Conservation (phyloP, 2,888 invertebrate genomes). For the Muschampia plurimacula region DNA sequence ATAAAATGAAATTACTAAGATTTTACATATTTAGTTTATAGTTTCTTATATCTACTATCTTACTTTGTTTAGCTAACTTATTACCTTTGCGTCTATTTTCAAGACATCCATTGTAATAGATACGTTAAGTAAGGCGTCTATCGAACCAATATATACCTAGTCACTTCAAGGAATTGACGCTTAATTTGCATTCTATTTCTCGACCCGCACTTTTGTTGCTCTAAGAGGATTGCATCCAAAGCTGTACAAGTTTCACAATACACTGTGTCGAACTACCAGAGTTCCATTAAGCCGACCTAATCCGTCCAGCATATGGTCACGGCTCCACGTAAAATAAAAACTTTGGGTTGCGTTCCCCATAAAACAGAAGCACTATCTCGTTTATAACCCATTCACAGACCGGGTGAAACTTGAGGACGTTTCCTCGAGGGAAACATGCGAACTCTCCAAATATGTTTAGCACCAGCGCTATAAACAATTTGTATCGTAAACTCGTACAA, state of each 20-base stretch:
- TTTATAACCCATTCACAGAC: slow-evolving; percentile 30
- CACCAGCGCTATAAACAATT: slow-evolving; percentile 49
- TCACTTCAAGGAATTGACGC: slow-evolving; percentile 10
- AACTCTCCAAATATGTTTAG: slow-evolving; percentile 36
- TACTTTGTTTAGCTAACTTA: too few relatives aligned
- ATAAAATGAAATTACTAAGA: too few relatives aligned
- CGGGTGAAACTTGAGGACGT: slow-evolving; percentile 29
- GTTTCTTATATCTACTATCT: too few relatives aligned
- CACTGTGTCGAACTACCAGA: slow-evolving; percentile 7
- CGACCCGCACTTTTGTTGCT: background rate
- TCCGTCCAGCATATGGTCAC: slow-evolving; percentile 23
- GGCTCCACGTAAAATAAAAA: slow-evolving; percentile 28
- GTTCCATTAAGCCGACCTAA: slow-evolving; percentile 16
- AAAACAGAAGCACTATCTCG: slow-evolving; percentile 22
- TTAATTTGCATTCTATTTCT: slow-evolving; percentile 1
- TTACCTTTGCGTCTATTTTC: too few relatives aligned
- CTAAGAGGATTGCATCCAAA: slow-evolving; percentile 2
- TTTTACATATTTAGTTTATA: too few relatives aligned
- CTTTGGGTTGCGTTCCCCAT: slow-evolving; percentile 16
- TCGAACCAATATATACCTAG: background rate
- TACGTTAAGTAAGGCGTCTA: too few relatives aligned
- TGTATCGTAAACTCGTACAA: slow-evolving; percentile 59
- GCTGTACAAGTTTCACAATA: slow-evolving; percentile 13
- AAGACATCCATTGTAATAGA: too few relatives aligned
- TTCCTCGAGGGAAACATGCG: slow-evolving; percentile 31